phyloP scores from a whole-genome alignment of 2,113 vertebrate genomes.

The Austrofundulus limnaeus region DNA sequence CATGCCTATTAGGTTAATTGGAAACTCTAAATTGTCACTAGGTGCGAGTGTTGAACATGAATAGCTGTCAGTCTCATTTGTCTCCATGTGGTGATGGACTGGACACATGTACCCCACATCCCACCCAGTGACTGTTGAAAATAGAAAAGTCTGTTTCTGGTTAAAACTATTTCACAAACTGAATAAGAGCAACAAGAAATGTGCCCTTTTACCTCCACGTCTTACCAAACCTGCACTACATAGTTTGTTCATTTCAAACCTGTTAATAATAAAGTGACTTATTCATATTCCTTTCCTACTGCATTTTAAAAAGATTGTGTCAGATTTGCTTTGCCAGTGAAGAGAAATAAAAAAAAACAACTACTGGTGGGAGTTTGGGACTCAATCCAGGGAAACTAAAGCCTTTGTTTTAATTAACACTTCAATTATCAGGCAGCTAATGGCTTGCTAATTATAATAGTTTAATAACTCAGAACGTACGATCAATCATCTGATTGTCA shows the following conservation, averaged over 20 bases:
- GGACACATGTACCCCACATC: too few species aligned
- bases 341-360: not conserved
- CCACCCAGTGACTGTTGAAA: too few species aligned
- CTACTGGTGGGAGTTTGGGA: slow-evolving; percentile 22
- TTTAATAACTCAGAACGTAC: slow-evolving; percentile 42
- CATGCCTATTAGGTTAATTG: too few species aligned
- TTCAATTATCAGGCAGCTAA: slow-evolving; percentile 54
- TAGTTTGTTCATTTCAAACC: not conserved
- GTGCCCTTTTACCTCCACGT: not conserved
- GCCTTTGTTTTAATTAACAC: slow-evolving; percentile 60
- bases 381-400: slow-evolving; percentile 28
- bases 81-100: too few species aligned
- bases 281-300: not conserved
- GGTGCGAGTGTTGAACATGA: too few species aligned
- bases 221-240: too few species aligned
- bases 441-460: slow-evolving; percentile 52
- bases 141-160: not conserved
- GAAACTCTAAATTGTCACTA: too few species aligned
- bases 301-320: not conserved
- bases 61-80: too few species aligned
- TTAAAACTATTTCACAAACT: too few species aligned
- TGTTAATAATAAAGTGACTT: not conserved
- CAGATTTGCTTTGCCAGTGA: not conserved
- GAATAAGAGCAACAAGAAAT: not conserved
- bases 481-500: slow-evolving; percentile 62